Evolutionary conservation across 2,113 vertebrate species (phyloP).

Genomic region (Sarotherodon lohbergeri): DNA sequence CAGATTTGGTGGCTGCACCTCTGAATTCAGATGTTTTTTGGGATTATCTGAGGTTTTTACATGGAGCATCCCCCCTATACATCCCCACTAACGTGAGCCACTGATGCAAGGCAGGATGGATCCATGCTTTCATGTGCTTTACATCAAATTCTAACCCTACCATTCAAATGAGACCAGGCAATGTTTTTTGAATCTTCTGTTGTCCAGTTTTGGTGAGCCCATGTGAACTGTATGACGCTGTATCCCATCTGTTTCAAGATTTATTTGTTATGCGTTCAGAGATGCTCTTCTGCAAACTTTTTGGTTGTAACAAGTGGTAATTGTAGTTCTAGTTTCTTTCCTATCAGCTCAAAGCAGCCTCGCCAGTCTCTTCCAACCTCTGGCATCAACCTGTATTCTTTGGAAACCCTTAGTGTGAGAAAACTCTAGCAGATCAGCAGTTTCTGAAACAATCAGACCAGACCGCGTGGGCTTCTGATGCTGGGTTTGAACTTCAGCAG

Average conservation of each 20-base stretch:
- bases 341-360: not conserved
- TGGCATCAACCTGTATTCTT: not conserved
- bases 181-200: not conserved
- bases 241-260: not conserved
- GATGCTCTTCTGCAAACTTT: not conserved
- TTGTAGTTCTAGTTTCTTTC: not conserved
- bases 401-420: not conserved
- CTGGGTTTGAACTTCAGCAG: not conserved
- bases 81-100: not conserved
- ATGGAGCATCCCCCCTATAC: not conserved
- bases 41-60: not conserved
- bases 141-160: not conserved
- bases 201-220: not conserved
- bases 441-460: not conserved
- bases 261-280: not conserved
- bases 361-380: rapidly evolving
- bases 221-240: not conserved
- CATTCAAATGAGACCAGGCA: not conserved
- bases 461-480: not conserved
- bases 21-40: not conserved
- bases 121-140: not conserved
- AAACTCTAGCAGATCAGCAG: not conserved
- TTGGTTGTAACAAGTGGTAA: not conserved
- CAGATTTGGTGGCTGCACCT: not conserved
- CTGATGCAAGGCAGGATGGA: not conserved